Evolutionary conservation across 2,888 invertebrate species (phyloP), one percentile per base, ranked within the genome.

Genomic region (Gymnosoma rotundatum): DNA sequence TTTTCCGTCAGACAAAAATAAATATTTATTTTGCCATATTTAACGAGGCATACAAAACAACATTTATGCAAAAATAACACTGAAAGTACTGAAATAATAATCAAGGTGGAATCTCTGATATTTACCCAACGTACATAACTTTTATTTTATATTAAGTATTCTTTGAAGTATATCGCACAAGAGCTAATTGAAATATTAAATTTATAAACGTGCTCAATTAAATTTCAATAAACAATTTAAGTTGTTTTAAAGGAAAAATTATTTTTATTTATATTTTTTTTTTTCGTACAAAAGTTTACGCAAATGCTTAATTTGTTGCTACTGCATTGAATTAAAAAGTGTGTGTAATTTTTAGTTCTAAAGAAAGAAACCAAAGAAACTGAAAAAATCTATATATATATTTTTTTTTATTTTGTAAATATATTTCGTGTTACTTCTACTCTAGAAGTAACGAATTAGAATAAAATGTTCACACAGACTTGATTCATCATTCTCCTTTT

Each of bases 11-110:
- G 61, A 61, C 61, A 52, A 67, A 80, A 80, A 76, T 66, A 75
- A 83, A 83, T 80, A 83, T 80, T 83, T 72, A 56, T 61, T 80
- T 80, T 66, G 45, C 58, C 69, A 78, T 69, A 83, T 74, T 58
- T 64, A 78, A 52, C 54, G 42, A 45, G 69, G 32, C 74, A 78
- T 60, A 60, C 50, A 25, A 32, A 5, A 32, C 21, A 48, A 64
- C 63, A 61, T 38, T 69, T 52, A 69, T 61, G 10, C 54, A 61
- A 52, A 48, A 72, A 64, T 16, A 50, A 64, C 48, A 54, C 10
- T 38, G 58, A 21, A 48, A 20, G 58, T 25, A n/a, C 21, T 58
- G 54, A 42, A 20, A n/a, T 21, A 63, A 67, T n/a, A 38, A 58
- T 67, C n/a, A 18, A 76, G 48, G 58, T 58, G 25, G 25, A 67